Evolutionary conservation across 2,797 vertebrate species (phyloP).

Genomic region (Sebastolobus altivelis): DNA sequence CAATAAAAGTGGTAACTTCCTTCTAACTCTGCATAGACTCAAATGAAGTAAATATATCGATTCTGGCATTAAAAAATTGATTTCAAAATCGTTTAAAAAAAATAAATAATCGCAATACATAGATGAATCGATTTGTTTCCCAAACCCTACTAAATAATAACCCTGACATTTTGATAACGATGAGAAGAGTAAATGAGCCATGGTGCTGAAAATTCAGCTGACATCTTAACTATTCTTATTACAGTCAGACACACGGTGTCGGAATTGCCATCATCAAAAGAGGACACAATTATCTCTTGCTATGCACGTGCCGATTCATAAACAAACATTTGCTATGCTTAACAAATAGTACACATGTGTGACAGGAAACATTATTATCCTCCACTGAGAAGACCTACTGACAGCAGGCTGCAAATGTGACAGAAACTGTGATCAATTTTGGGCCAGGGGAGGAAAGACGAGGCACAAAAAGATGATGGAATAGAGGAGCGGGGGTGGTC

Average conservation of each 20-base stretch:
- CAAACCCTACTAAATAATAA: background rate
- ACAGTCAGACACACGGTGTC: background rate
- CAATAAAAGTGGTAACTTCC: too few relatives aligned
- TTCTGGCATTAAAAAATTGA: too few relatives aligned
- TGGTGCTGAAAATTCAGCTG: background rate
- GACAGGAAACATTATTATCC: background rate
- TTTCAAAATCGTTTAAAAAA: too few relatives aligned
- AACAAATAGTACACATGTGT: background rate
- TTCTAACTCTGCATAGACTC: too few relatives aligned
- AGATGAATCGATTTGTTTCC: too few relatives aligned
- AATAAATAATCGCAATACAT: too few relatives aligned
- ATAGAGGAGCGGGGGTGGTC: conserved; percentile 1
- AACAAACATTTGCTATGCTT: background rate
- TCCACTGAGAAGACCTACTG: background rate
- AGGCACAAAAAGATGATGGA: conserved; percentile 1
- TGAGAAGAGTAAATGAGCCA: background rate
- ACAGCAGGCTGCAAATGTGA: conserved; percentile 13
- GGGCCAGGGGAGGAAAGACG: conserved; percentile 22
- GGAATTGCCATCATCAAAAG: background rate
- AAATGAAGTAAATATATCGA: too few relatives aligned
- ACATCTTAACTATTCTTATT: background rate
- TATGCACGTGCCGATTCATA: background rate
- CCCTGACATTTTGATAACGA: background rate
- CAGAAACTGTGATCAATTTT: conserved; percentile 17
- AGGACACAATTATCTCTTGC: background rate